phyloP scores from a whole-genome alignment of 1,140 invertebrate species.

The Condylostylus longicornis region DNA sequence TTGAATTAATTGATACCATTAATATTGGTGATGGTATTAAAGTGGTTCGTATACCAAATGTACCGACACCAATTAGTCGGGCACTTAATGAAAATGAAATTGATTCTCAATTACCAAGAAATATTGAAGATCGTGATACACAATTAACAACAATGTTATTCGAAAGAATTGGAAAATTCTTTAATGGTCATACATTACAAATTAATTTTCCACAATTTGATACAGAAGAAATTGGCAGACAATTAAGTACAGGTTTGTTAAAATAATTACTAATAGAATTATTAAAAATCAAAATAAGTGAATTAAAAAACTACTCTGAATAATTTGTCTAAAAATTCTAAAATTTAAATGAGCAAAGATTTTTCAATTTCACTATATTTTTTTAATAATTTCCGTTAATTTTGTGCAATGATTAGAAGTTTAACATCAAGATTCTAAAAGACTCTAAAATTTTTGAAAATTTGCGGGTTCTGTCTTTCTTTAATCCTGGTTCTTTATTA shows the following conservation, averaged over 20 bases:
- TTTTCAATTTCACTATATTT: no score
- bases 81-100: constrained; percentile 42
- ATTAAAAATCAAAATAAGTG: no score
- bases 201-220: constrained; percentile 54
- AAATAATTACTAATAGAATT: no score
- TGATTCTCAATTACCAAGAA: constrained; percentile 46
- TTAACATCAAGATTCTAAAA: no score
- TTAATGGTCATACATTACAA: constrained; percentile 58
- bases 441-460: no score
- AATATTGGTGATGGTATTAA: constrained; percentile 47
- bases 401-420: no score
- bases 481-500: no score
- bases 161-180: constrained; percentile 50
- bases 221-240: constrained; percentile 47
- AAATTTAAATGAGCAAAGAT: no score
- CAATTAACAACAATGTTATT: constrained; percentile 50
- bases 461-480: no score
- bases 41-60: constrained; percentile 41
- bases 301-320: no score
- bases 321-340: no score
- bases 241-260: constrained; percentile 54
- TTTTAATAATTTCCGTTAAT: no score
- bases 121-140: constrained; percentile 44
- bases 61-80: constrained; percentile 17
- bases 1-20: constrained; percentile 50